Base-by-base conservation (phyloP, 2,113 vertebrate genomes). In the Corythoichthys intestinalis region DNA sequence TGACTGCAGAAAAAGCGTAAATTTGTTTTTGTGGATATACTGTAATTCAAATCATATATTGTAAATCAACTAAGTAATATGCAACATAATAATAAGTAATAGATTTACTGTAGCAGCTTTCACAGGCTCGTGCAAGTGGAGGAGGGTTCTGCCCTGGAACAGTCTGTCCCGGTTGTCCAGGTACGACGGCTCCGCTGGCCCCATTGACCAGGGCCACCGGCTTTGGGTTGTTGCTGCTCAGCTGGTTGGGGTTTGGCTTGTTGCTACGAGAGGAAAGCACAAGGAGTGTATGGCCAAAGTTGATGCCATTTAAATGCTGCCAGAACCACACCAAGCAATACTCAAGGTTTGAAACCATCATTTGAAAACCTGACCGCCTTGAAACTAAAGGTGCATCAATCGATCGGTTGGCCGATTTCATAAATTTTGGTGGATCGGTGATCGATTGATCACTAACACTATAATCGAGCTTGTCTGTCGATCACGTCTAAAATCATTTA, bases 181-280 rank as follows among this genome's bases (percentile, higher is more conserved):
- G 74, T 20, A 62, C 57, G 0, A 12, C 74, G 15, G 78, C 28
- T 0, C 62, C 80, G 1, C 91, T 94, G 0, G 94, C 93, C 76
- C 97, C 97, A 28, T 99, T 99, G 60, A 96, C 93, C 89, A 96
- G 93, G 34, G 56, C 56, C 66, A 94, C 92, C 20, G 95, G 93
- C 76, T 98, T 99, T 69, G 94, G 80, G 38, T 82, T 96, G 91
- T 93, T 96, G 81, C 92, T 96, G 81, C 92, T 96, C 88, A 99
- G 94, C 93, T 99, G 96, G 93, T 99, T 99, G 38, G 96, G 97
- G 78, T 98, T 99, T 77, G 97, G 96, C 89, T 99, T 99, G 93
- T 99, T 98, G 83, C 96, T 98, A 39, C 34, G 20, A 20, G 2
- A 54, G 89, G 13, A 72, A 34, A 56, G 38, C 41, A 35, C 58